phyloP scores from a whole-genome alignment of 2,797 vertebrate genomes.

The Lateolabrax maculatus region DNA sequence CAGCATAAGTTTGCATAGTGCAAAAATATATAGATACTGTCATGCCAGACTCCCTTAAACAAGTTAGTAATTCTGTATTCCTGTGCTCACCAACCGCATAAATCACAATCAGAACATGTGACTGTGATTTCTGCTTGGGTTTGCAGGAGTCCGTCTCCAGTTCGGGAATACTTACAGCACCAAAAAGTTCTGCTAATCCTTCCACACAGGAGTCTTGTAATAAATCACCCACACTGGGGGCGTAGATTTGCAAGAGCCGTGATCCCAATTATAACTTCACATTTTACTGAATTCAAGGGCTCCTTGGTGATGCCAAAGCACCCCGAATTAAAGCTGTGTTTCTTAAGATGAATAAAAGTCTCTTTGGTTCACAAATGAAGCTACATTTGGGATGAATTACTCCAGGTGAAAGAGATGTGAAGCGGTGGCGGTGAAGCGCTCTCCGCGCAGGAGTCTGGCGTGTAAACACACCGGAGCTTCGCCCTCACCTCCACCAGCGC shows the following conservation, averaged over 20 bases:
- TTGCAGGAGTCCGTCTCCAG: background rate
- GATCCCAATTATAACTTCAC: background rate
- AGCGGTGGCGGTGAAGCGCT: background rate
- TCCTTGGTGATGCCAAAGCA: background rate
- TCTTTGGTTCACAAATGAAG: fast-evolving
- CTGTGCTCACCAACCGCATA: background rate
- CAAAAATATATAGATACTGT: background rate
- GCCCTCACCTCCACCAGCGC: background rate
- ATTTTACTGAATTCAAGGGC: background rate
- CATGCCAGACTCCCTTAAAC: background rate
- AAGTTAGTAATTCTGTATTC: background rate
- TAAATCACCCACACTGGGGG: too few relatives aligned
- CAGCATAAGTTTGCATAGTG: fast-evolving
- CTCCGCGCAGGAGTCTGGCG: conserved; percentile 4
- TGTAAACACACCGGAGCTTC: conserved; percentile 37
- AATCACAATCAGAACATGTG: fast-evolving
- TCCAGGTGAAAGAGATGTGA: background rate
- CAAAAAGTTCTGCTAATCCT: fast-evolving
- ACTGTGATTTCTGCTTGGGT: fast-evolving
- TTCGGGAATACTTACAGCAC: background rate
- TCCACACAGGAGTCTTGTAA: background rate
- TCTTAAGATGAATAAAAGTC: background rate
- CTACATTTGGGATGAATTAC: fast-evolving
- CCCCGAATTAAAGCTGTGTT: background rate
- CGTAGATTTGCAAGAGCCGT: background rate